Conservation (phyloP, 2,888 invertebrate genomes). For the Drosophila vallismaia region DNA sequence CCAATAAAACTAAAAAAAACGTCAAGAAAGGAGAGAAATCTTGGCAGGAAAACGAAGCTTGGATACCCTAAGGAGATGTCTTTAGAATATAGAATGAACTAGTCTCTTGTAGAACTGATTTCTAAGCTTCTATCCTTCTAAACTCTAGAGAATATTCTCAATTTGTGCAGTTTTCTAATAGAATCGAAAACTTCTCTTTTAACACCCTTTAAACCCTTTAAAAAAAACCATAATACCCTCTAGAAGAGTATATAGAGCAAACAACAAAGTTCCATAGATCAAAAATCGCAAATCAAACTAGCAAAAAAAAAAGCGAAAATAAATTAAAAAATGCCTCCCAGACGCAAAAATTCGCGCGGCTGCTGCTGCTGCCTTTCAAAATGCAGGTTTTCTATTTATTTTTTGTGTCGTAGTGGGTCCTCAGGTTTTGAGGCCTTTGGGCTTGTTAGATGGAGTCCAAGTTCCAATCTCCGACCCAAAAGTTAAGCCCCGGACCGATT, state of each 20-base stretch:
- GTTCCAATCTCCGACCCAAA: constrained; percentile 3
- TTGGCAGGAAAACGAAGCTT: background rate
- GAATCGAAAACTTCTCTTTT: background rate
- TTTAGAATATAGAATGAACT: no score
- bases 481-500: constrained; percentile 20
- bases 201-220: background rate
- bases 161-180: background rate
- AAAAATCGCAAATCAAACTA: constrained; percentile 55
- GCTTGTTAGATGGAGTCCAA: background rate
- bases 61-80: background rate
- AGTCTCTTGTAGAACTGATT: no score
- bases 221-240: background rate
- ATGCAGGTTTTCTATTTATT: constrained; percentile 11
- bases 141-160: no score
- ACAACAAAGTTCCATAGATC: constrained; percentile 47
- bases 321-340: background rate
- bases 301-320: constrained; percentile 13
- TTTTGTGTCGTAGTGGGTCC: background rate
- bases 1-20: background rate
- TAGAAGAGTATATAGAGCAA: constrained; percentile 27
- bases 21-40: background rate
- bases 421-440: background rate
- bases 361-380: constrained; percentile 28
- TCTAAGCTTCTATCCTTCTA: no score
- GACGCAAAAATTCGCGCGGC: background rate